phyloP scores from a whole-genome alignment of 2,888 invertebrate genomes.

The Hyalella azteca region DNA sequence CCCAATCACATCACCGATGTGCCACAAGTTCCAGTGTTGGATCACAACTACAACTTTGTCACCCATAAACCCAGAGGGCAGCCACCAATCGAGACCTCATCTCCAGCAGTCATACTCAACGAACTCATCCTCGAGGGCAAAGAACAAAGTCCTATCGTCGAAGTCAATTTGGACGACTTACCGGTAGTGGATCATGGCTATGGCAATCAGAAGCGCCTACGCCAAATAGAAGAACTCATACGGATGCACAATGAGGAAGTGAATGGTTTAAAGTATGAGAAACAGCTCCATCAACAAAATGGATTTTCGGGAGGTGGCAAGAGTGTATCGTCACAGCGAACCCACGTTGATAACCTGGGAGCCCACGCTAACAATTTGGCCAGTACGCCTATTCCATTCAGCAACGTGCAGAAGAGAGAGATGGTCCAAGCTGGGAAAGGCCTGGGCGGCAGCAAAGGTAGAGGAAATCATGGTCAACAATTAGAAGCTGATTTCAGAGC shows the following conservation, averaged over 20 bases:
- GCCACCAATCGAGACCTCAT: constrained; percentile 9
- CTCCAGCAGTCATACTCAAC: constrained; percentile 6
- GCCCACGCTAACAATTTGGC: not conserved
- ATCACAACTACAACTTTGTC: not conserved
- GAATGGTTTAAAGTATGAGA: not conserved
- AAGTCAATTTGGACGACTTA: constrained; percentile 29
- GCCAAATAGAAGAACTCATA: not conserved
- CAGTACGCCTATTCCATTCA: not conserved
- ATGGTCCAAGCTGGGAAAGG: not conserved
- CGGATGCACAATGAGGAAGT: not conserved
- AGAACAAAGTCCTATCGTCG: constrained; percentile 8
- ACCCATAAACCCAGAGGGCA: constrained; percentile 14
- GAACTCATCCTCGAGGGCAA: not conserved
- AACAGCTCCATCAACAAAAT: not conserved
- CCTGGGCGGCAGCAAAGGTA: not conserved
- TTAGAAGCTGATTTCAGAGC: not conserved
- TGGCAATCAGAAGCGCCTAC: not conserved
- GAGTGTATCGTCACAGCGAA: no score
- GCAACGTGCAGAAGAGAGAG: not conserved
- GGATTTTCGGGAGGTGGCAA: no score
- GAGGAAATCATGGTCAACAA: not conserved
- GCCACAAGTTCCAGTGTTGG: no score
- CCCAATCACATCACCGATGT: not conserved
- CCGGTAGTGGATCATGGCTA: constrained; percentile 5
- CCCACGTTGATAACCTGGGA: not conserved